A percentile compares a stretch with the other conserved stretches of the same genome.
Evolutionary conservation across 2,888 invertebrate species (phyloP).

Genomic region (Cephus rjabovi): DNA sequence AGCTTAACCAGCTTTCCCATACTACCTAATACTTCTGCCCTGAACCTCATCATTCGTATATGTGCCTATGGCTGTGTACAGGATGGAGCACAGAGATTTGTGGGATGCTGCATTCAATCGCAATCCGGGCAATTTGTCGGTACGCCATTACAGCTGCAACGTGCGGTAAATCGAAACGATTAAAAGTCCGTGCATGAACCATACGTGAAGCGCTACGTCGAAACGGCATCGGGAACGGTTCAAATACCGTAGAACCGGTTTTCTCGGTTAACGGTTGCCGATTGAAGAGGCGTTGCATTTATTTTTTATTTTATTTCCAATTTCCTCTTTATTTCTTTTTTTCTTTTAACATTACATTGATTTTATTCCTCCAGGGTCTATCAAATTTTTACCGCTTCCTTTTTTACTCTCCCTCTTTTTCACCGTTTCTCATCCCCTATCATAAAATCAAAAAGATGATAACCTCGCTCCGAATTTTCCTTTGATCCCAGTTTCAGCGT

Average conservation of each 20-base stretch:
- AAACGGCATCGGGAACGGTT: not conserved
- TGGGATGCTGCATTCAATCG: slow-evolving; percentile 18
- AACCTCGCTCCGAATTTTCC: not conserved
- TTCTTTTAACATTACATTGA: not conserved
- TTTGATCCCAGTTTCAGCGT: not conserved
- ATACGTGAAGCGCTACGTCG: not conserved
- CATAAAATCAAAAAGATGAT: not conserved
- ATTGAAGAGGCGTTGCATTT: slow-evolving; percentile 7
- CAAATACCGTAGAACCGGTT: slow-evolving; percentile 11
- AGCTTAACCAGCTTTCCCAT: not conserved
- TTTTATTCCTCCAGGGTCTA: not conserved
- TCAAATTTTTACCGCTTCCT: not conserved
- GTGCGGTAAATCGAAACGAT: slow-evolving; percentile 40
- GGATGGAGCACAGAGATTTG: not conserved
- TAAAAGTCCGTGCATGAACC: slow-evolving; percentile 28
- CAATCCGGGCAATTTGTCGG: slow-evolving; percentile 45
- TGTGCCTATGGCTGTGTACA: not conserved
- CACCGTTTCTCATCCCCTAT: too few relatives aligned
- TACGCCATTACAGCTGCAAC: slow-evolving; percentile 16
- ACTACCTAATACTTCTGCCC: not conserved
- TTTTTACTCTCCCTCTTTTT: not conserved
- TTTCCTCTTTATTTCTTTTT: not conserved
- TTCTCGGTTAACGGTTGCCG: slow-evolving; percentile 23
- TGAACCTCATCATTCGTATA: not conserved
- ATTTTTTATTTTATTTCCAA: not conserved